A percentile compares a stretch with the other conserved stretches of the same genome.
Evolutionary conservation across 2,888 invertebrate genomes (phyloP).

Genomic region (Tachina fera): DNA sequence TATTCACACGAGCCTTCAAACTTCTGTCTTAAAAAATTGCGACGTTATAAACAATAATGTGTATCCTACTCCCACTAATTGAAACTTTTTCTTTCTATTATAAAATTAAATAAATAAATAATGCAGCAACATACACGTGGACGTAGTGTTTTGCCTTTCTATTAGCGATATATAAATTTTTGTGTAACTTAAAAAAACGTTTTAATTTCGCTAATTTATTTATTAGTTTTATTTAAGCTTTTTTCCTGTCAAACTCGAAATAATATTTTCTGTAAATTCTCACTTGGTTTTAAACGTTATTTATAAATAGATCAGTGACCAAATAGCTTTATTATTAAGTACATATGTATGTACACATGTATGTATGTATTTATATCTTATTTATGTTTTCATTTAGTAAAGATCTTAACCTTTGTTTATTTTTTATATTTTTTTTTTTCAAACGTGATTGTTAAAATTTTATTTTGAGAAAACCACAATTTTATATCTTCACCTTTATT

Average conservation of each 20-base stretch:
- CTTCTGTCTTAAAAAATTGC: no score
- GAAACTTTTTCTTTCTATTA: no score
- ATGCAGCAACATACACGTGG: no score
- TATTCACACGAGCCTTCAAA: no score
- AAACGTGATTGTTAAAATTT: slow-evolving; percentile 35
- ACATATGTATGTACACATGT: no score
- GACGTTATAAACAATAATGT: no score
- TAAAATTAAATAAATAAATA: no score
- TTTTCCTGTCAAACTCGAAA: not conserved
- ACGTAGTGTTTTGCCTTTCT: no score
- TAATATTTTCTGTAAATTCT: not conserved
- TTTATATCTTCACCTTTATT: slow-evolving; percentile 43
- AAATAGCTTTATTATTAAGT: not conserved
- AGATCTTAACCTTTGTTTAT: slow-evolving; percentile 29
- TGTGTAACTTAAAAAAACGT: no score
- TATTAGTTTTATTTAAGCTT: not conserved
- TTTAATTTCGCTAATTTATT: not conserved
- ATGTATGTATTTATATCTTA: not conserved
- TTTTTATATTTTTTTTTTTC: slow-evolving; percentile 13
- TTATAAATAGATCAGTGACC: slow-evolving; percentile 33
- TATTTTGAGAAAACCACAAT: slow-evolving; percentile 8
- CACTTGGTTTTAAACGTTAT: not conserved
- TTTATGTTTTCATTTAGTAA: slow-evolving; percentile 42
- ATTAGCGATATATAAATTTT: no score
- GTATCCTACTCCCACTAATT: no score